Evolutionary conservation across 2,113 vertebrate species (phyloP).

Genomic region (Delphinus delphis): DNA sequence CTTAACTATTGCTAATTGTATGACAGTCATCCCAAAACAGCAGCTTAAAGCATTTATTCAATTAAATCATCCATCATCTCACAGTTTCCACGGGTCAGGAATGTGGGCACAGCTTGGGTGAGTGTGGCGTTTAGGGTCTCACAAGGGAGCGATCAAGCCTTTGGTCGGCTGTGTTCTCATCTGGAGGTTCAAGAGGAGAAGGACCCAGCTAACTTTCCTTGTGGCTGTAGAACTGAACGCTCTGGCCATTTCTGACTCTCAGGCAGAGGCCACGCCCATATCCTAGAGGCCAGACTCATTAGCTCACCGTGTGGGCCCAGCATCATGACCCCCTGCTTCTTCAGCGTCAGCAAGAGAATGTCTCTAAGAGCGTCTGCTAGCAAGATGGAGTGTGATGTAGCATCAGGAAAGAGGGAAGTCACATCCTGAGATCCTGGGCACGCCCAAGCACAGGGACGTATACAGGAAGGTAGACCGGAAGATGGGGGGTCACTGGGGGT

Average conservation of each 20-base stretch:
- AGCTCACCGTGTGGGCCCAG: neutral
- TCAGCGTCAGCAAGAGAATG: neutral
- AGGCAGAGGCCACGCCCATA: accelerated
- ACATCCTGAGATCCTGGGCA: neutral
- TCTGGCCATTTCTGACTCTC: neutral
- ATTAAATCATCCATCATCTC: accelerated
- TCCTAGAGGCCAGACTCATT: accelerated
- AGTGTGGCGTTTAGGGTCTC: neutral
- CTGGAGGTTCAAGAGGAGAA: too few relatives aligned
- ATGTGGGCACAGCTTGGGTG: too few relatives aligned
- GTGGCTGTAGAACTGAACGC: accelerated
- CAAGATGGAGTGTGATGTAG: neutral
- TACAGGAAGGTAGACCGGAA: neutral
- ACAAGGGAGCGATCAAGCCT: accelerated
- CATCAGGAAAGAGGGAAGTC: too few relatives aligned
- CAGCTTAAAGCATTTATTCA: neutral
- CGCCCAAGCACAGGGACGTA: accelerated
- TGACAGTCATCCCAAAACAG: too few relatives aligned
- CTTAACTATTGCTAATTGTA: neutral
- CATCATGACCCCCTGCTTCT: too few relatives aligned
- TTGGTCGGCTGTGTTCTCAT: neutral
- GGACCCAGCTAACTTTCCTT: too few relatives aligned
- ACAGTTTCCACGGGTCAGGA: too few relatives aligned
- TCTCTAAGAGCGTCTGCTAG: neutral
- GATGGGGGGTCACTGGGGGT: neutral